phyloP scores from a whole-genome alignment of 2,113 vertebrate genomes.

The Aramus guarauna region DNA sequence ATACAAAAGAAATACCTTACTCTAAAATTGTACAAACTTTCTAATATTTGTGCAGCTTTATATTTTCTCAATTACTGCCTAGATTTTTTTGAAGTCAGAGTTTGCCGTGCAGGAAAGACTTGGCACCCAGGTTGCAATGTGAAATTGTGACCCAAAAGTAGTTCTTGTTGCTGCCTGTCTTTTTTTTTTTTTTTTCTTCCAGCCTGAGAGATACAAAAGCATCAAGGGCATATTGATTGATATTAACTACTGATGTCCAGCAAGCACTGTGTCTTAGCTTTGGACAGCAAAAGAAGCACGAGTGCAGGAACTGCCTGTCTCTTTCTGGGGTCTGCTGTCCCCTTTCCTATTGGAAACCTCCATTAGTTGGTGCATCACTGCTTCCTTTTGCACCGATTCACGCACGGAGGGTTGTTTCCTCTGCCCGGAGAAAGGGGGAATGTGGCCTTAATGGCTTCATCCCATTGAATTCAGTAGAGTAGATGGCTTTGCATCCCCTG shows the following conservation, averaged over 20 bases:
- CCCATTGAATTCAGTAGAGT: not conserved
- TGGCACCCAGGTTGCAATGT: not conserved
- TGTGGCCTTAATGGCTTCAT: fast-evolving
- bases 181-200: not conserved
- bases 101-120: not conserved
- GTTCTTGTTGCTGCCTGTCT: not conserved
- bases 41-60: not conserved
- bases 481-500: not conserved
- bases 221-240: not conserved
- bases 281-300: not conserved
- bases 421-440: not conserved
- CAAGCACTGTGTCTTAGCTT: not conserved
- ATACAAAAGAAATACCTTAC: not conserved
- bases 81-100: not conserved
- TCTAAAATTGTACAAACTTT: not conserved
- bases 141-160: not conserved
- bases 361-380: fast-evolving
- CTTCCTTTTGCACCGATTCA: not conserved
- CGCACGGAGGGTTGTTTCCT: not conserved
- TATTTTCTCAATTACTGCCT: not conserved
- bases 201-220: not conserved
- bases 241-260: not conserved
- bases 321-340: not conserved
- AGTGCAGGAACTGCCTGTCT: fast-evolving
- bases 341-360: not conserved